Evolutionary conservation across 2,797 vertebrate genomes (phyloP), one percentile per base, ranked within the genome.

Genomic region (Halcyon leucocephala): DNA sequence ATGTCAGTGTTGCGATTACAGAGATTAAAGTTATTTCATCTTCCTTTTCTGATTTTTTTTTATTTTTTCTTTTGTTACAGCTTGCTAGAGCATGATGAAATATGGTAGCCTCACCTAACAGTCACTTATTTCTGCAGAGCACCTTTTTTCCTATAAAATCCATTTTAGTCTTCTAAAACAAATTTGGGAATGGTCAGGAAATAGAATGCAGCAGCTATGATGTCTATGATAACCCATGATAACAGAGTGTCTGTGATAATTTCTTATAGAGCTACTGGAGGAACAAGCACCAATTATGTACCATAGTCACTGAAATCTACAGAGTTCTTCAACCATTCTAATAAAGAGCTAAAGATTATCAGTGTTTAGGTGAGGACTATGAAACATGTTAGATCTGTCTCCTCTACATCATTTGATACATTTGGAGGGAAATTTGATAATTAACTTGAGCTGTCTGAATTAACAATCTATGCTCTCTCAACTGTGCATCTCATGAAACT

Each of bases 1-100:
- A 28, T n/a, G 2, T 7, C n/a, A 17, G 3, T 4, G 13, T 33
- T 84, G 29, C 19, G 86, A 66, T 54, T 42, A 33, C 0, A 0
- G 25, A 91, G 10, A 31, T 54, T 7, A 72, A 86, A 92, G 7
- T 15, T 35, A n/a, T 89, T 67, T 31, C 10, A 61, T 37, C 7
- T 67, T 76, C 19, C 7, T 82, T 73, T 74, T 12, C 5, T 58
- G 14, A 10, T 64, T 73, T 58, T 10, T 54, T 10, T 19, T 31
- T 73, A 12, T 78, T 82, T 33, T 25, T 10, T 61, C 17, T 64
- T 61, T 52, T 66, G 15, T 72, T 46, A 41, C 17, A 80, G 14
- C 10, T 25, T 29, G 17, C 20, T 57, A 9, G 6, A 65, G 1
- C 6, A 39, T 42, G n/a, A 28, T 55, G 64, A 73, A 67, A 65